Percentiles rank a stretch among this genome's conserved stretches.
phyloP scores from a whole-genome alignment of 2,797 vertebrate species.

The Halcyon chelicuti region DNA sequence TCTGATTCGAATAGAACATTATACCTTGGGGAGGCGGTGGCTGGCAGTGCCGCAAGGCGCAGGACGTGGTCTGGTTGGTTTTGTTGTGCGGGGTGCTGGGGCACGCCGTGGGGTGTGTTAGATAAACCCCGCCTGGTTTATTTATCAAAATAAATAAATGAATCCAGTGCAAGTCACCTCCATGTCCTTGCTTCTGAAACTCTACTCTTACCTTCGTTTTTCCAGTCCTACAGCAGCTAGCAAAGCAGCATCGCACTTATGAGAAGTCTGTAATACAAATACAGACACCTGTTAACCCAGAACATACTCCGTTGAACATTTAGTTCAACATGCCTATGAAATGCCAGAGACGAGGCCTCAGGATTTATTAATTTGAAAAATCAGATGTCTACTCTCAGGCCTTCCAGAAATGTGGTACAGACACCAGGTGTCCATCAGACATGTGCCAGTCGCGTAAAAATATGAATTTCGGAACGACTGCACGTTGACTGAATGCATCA shows the following conservation, averaged over 20 bases:
- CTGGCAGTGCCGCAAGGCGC: accelerated
- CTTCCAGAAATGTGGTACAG: accelerated
- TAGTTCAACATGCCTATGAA: neutral
- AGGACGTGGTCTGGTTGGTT: accelerated
- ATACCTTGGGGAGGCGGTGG: accelerated
- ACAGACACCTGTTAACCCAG: neutral
- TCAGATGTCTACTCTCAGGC: accelerated
- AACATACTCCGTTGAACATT: neutral
- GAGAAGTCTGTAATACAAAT: neutral
- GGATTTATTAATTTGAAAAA: neutral
- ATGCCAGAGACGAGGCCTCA: too few relatives aligned
- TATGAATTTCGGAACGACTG: neutral
- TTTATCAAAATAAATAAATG: neutral
- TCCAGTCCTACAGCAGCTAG: neutral
- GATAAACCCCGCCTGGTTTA: neutral
- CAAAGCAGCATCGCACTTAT: neutral
- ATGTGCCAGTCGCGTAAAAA: accelerated
- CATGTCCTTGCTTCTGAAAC: neutral
- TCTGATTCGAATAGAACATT: neutral
- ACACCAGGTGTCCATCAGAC: accelerated
- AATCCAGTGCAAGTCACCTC: neutral
- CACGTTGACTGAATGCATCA: accelerated
- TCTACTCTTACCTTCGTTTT: neutral
- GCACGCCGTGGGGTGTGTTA: accelerated
- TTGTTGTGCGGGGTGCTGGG: accelerated